Conservation (phyloP, 1,140 invertebrate genomes). For the Pomacea maculata region DNA sequence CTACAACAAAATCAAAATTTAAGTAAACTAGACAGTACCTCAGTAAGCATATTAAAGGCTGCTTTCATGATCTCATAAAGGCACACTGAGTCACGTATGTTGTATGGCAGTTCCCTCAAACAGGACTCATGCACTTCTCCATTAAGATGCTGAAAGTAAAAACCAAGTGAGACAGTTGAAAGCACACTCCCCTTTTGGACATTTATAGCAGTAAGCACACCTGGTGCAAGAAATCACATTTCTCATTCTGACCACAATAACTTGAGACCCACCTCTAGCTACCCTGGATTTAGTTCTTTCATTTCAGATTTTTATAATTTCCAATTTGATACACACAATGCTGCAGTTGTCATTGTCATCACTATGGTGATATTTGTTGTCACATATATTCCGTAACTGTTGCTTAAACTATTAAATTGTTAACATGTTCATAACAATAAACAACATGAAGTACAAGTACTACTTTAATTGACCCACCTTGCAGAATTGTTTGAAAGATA, state of each 20-base stretch:
- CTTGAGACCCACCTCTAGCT: background rate
- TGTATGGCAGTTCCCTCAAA: conserved; percentile 56
- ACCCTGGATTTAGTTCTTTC: background rate
- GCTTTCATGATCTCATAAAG: conserved; percentile 59
- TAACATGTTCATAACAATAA: background rate
- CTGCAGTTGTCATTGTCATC: background rate
- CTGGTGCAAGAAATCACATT: background rate
- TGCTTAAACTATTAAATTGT: background rate
- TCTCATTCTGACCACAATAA: background rate
- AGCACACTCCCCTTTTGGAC: background rate
- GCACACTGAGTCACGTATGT: conserved; percentile 53
- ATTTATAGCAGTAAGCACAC: background rate
- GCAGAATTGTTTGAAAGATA: conserved; percentile 53
- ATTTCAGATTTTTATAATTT: background rate
- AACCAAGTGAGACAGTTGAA: background rate
- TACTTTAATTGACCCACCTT: conserved; percentile 33
- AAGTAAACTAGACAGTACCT: conserved; percentile 6
- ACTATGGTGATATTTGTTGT: no score
- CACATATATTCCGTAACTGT: no score
- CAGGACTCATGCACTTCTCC: conserved; percentile 47
- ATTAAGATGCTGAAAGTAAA: conserved; percentile 55
- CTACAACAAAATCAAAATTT: background rate
- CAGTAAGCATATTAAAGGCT: conserved; percentile 58
- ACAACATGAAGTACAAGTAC: background rate
- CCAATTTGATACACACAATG: background rate